Conservation (phyloP, 1,140 invertebrate species). For the Phthorimaea operculella region DNA sequence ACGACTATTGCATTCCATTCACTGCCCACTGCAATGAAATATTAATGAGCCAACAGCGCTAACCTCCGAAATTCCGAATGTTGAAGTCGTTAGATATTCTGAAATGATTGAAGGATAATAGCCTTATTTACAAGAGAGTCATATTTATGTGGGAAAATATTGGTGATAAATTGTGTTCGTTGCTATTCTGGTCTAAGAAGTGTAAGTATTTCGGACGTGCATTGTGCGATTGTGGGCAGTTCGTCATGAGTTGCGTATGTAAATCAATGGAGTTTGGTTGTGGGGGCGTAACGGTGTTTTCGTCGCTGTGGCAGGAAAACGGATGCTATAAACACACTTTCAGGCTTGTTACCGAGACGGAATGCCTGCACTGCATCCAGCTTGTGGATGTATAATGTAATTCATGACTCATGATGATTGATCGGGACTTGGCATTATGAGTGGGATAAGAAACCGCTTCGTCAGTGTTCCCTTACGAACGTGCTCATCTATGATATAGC, state of each 20-base stretch:
- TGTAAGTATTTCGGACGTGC: constrained; percentile 38
- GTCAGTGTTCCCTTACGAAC: not conserved
- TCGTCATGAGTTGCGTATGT: constrained; percentile 64
- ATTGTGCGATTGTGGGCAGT: constrained; percentile 55
- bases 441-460: not conserved
- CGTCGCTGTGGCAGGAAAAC: constrained; percentile 59
- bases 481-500: not conserved
- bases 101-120: constrained; percentile 19
- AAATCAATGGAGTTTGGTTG: constrained; percentile 60
- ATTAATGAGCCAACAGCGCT: constrained; percentile 16
- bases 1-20: constrained; percentile 11
- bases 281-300: constrained; percentile 60
- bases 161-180: constrained; percentile 18
- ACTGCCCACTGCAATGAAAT: constrained; percentile 18
- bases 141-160: constrained; percentile 19
- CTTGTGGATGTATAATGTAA: not conserved
- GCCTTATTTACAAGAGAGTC: constrained; percentile 17
- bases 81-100: constrained; percentile 9
- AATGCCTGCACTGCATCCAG: not conserved
- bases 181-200: constrained; percentile 13
- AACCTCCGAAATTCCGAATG: constrained; percentile 22
- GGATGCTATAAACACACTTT: constrained; percentile 65
- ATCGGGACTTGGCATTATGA: not conserved
- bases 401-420: constrained; percentile 10
- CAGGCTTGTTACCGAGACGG: constrained; percentile 27